Evolutionary conservation across 2,888 invertebrate species (phyloP).

Genomic region (Pandemis cinnamomeana): DNA sequence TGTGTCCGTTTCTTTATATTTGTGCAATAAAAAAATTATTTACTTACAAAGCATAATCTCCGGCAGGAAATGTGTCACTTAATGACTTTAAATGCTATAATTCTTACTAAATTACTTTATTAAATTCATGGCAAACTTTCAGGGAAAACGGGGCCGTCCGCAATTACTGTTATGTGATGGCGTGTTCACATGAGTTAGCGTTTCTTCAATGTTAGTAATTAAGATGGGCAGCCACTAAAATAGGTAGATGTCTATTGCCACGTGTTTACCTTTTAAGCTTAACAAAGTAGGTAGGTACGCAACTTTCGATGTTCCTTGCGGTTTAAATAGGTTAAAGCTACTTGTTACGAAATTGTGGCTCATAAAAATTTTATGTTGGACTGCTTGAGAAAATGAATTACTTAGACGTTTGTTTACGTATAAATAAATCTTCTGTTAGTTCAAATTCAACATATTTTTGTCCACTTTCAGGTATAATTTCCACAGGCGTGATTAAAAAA

Average conservation of each 20-base stretch:
- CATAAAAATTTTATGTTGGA: no score
- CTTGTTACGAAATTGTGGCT: no score
- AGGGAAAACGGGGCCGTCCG: constrained; percentile 13
- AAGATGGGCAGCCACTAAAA: constrained; percentile 6
- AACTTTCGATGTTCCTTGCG: not conserved
- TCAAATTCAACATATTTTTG: no score
- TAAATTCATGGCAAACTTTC: not conserved
- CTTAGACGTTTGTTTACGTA: no score
- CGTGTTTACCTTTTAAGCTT: not conserved
- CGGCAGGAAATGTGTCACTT: not conserved
- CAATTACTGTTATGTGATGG: constrained; percentile 16
- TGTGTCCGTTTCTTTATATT: no score
- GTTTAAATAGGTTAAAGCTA: not conserved
- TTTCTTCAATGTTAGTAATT: constrained; percentile 29
- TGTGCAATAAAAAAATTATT: no score
- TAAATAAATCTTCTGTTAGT: no score
- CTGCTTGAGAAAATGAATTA: no score
- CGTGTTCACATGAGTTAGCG: constrained; percentile 37
- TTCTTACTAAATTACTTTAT: constrained; percentile 31
- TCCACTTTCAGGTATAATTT: no score
- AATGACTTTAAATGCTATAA: constrained; percentile 10
- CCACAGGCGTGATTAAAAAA: no score
- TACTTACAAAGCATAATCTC: not conserved
- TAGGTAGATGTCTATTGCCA: not conserved
- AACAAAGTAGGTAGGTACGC: not conserved